phyloP scores from a whole-genome alignment of 2,113 vertebrate genomes.

The Marcusenius ussheri region DNA sequence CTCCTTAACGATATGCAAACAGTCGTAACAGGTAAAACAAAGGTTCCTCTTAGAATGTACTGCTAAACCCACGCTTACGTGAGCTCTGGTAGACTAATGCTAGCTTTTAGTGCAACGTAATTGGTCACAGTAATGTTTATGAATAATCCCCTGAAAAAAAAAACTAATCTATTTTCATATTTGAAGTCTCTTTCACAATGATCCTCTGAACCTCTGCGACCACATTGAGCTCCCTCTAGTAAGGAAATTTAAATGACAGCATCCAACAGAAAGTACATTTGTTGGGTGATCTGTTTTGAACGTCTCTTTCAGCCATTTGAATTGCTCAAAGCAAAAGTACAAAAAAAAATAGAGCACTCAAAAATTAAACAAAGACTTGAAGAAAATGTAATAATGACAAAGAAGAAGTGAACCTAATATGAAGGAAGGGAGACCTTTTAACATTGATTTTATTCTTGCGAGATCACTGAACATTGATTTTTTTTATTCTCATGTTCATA shows the following conservation, averaged over 20 bases:
- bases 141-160: neutral
- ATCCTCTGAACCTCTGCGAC: neutral
- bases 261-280: neutral
- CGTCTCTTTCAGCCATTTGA: neutral
- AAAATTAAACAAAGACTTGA: neutral
- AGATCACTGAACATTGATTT: constrained; percentile 3
- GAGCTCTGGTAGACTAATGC: neutral
- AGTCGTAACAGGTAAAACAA: neutral
- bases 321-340: neutral
- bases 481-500: neutral
- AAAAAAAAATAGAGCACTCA: neutral
- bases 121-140: neutral
- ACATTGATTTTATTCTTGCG: constrained; percentile 5
- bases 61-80: neutral
- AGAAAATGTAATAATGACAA: constrained; percentile 1
- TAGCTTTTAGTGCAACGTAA: neutral
- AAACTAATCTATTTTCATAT: neutral
- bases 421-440: neutral
- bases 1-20: neutral
- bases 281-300: neutral
- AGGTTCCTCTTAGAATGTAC: neutral
- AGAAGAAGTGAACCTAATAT: neutral
- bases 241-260: neutral
- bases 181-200: neutral
- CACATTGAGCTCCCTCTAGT: neutral